These are phyloP conservation scores for Istiophorus platypterus DNA, from an alignment of 2,113 vertebrate genomes.

Conservation along the genomic window DNA sequence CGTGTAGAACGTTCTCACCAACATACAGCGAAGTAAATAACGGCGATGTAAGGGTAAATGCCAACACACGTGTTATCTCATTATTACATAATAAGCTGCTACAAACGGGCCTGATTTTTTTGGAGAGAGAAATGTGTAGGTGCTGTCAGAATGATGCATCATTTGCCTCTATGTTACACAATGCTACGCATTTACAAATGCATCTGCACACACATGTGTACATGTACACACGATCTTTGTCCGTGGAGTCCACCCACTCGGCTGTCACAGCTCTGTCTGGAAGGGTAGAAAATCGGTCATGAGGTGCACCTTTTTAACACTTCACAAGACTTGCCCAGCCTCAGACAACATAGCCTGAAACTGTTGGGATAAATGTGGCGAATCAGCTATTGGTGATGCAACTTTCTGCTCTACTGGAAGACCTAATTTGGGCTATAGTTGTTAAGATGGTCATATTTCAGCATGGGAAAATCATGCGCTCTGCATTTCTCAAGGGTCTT, in stretches of 20 bases:
- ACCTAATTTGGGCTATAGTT: background rate
- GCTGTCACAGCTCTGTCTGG: conserved; percentile 57
- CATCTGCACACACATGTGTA: background rate
- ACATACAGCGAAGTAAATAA: background rate
- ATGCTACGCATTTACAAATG: background rate
- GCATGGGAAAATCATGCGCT: background rate
- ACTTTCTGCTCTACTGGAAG: background rate
- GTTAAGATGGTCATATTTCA: fast-evolving
- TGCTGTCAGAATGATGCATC: background rate
- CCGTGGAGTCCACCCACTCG: conserved; percentile 61
- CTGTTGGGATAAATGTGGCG: background rate
- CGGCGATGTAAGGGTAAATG: background rate
- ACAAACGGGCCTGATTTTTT: conserved; percentile 3
- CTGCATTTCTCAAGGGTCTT: background rate
- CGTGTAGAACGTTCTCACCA: background rate
- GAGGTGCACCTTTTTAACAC: conserved; percentile 12
- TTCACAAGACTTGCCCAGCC: background rate
- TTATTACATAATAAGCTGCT: conserved; percentile 26
- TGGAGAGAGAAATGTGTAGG: background rate
- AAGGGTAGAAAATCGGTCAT: conserved; percentile 58
- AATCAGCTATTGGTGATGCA: background rate
- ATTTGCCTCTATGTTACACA: background rate
- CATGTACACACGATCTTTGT: conserved; percentile 6
- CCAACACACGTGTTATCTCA: background rate
- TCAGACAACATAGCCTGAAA: background rate